phyloP scores from a whole-genome alignment of 2,888 invertebrate genomes.

The Cepaea hortensis region DNA sequence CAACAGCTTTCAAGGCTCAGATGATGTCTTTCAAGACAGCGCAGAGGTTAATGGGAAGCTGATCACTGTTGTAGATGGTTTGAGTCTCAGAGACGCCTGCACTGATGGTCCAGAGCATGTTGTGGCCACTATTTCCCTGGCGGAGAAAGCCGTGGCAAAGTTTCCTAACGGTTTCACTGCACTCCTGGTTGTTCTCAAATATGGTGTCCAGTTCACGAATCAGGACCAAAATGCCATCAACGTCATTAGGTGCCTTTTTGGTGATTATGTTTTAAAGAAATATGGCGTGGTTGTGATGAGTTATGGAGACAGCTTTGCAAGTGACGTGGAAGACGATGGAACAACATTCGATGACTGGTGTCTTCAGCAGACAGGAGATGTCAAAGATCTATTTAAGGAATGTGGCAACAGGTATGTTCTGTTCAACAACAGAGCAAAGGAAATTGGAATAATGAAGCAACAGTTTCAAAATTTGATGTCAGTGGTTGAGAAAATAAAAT shows the following conservation, averaged over 20 bases:
- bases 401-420: background rate
- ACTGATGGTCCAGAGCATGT: background rate
- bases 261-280: background rate
- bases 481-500: background rate
- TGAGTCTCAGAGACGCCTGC: background rate
- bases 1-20: background rate
- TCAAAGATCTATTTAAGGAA: background rate
- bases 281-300: background rate
- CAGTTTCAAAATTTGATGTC: constrained; percentile 13
- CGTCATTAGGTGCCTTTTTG: background rate
- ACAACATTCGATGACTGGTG: constrained; percentile 1
- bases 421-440: constrained; percentile 4
- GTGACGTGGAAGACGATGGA: background rate
- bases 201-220: constrained; percentile 12
- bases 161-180: constrained; percentile 15
- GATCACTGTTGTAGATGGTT: background rate
- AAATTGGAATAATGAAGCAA: background rate
- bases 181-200: background rate
- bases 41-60: background rate
- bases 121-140: background rate
- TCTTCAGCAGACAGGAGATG: background rate
- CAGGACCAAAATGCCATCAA: background rate
- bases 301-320: background rate
- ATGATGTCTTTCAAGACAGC: background rate
- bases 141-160: background rate